Percentiles rank a stretch among this genome's conserved stretches.
Evolutionary conservation across 2,113 vertebrate genomes (phyloP).

Genomic region (Verasper variegatus): DNA sequence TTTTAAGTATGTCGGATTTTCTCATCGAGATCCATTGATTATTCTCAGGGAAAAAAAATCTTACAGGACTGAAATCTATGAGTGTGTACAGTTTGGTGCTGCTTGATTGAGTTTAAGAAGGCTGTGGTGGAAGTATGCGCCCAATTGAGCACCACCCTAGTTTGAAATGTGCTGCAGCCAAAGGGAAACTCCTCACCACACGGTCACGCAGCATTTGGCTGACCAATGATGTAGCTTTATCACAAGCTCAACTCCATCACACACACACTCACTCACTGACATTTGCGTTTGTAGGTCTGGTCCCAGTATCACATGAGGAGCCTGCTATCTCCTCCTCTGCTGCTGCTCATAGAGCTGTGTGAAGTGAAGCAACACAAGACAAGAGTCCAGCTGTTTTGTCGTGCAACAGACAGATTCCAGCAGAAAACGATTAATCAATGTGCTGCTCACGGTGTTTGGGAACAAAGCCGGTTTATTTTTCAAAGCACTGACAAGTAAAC

Average conservation of each 20-base stretch:
- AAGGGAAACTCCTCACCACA: background rate
- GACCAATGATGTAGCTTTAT: background rate
- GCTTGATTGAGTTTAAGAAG: background rate
- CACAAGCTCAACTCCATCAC: background rate
- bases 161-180: background rate
- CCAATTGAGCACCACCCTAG: background rate
- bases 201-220: background rate
- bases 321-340: background rate
- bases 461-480: background rate
- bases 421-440: background rate
- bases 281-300: conserved; percentile 1
- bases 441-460: background rate
- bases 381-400: background rate
- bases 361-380: background rate
- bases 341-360: conserved; percentile 1
- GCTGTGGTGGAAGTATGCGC: background rate
- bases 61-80: background rate
- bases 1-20: too few species aligned
- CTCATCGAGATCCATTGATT: too few species aligned
- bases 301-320: conserved; percentile 15
- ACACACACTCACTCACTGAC: background rate
- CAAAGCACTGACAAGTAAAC: background rate
- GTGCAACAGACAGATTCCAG: background rate
- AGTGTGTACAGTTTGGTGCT: background rate
- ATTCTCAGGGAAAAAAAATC: background rate